Percentiles rank a stretch among this genome's conserved stretches.
phyloP scores from a whole-genome alignment of 2,797 vertebrate genomes.

The Gymnocypris eckloni region DNA sequence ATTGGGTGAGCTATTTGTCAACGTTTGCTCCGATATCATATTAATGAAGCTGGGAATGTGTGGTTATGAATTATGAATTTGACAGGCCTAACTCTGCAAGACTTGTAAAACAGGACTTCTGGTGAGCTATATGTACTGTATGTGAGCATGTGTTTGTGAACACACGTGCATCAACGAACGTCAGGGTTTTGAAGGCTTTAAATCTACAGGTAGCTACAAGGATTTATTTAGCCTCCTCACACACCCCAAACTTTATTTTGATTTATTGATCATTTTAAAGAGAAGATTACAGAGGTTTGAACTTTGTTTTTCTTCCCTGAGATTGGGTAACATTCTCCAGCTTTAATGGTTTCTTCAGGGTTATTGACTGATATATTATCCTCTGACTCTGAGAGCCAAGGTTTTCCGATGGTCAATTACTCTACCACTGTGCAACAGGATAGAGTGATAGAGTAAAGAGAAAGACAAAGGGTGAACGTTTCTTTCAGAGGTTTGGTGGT shows the following conservation, averaged over 20 bases:
- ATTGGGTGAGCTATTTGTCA: constrained; percentile 52
- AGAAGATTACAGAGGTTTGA: constrained; percentile 63
- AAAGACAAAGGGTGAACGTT: constrained; percentile 42
- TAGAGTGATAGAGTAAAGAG: constrained; percentile 48
- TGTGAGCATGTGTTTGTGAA: background rate
- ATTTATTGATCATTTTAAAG: constrained; percentile 66
- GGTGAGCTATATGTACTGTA: background rate
- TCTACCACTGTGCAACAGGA: constrained; percentile 61
- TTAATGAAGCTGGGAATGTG: constrained; percentile 50
- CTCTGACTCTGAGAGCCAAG: constrained; percentile 63
- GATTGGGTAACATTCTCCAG: constrained; percentile 60
- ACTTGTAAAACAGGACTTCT: constrained; percentile 30
- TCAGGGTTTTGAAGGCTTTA: constrained; percentile 32
- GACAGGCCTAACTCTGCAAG: constrained; percentile 40
- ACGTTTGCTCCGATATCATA: constrained; percentile 47
- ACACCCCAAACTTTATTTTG: constrained; percentile 59
- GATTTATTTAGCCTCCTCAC: constrained; percentile 57
- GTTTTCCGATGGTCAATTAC: constrained; percentile 64
- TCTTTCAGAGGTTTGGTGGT: constrained; percentile 32
- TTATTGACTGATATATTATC: constrained; percentile 69
- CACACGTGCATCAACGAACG: background rate
- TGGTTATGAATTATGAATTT: constrained; percentile 49
- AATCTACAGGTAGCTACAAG: constrained; percentile 47
- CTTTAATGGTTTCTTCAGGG: constrained; percentile 64
- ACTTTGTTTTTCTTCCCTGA: constrained; percentile 64